Base-by-base conservation (phyloP, 1,140 invertebrate genomes). In the Pissodes strobi region DNA sequence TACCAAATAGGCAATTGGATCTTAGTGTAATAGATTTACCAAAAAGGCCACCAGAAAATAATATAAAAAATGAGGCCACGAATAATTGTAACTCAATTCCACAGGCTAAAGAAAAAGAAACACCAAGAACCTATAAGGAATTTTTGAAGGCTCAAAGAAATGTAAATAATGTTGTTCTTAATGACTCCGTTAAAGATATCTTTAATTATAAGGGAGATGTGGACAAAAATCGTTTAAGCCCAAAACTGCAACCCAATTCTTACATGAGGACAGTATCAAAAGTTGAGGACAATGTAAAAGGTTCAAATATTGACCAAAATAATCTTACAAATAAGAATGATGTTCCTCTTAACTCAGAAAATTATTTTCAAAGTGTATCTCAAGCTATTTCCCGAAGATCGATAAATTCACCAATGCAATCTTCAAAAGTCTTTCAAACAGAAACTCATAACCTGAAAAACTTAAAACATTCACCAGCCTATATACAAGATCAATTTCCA, bases 1-100 rank as follows among this genome's bases (percentile, higher is more conserved):
- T 78, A 12, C 76, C 76, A 6, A 76, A 72, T 67, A 61, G 72
- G 27, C 52, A 74, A 41, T 67, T 78, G 62, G 76, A 78, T 67
- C 70, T 77, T 34, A 78, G 76, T 67, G 46, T 78, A 21, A 70
- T 78, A 21, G 74, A 78, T 51, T 43, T 64, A 2, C 59, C 67
- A 15, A 34, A 37, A 25, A 49, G 48, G 38, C 4, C 45, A 43
- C 25, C 49, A n/a, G 12, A 39, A 5, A 34, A n/a, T 53, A 13
- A 13, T 15, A 27, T 3, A 43, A 19, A 45, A 43, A 49, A 15
- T 30, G 10, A 39, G 13, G n/a, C 15, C n/a, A 8, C 22, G 5
- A 49, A 37, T 9, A 37, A 12, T 34, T 10, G 2, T 21, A 43
- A 25, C 2, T 61, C 10, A 59, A 22, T 22, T 17, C 2, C 45